phyloP scores from a whole-genome alignment of 2,888 invertebrate genomes.

The Abrostola triplasia region DNA sequence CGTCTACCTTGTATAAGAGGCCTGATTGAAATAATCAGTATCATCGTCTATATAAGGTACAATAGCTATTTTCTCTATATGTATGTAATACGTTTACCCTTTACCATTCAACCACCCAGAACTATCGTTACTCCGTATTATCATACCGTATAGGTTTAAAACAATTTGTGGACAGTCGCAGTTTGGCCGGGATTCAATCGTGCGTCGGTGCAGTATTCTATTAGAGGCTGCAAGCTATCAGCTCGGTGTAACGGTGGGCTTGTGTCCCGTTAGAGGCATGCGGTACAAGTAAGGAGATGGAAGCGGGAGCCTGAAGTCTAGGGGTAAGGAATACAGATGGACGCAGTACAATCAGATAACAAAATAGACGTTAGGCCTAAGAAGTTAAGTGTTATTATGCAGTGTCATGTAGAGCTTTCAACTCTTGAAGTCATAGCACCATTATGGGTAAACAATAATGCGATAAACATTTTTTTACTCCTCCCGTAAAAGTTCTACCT shows the following conservation, averaged over 20 bases:
- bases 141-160: slow-evolving; percentile 23
- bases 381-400: no score
- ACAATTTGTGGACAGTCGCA: slow-evolving; percentile 34
- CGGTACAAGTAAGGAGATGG: slow-evolving; percentile 14
- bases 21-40: no score
- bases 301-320: slow-evolving; percentile 11
- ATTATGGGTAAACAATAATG: no score
- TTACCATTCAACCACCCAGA: background rate
- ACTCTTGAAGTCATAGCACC: no score
- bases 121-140: slow-evolving; percentile 5
- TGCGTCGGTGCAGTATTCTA: slow-evolving; percentile 45
- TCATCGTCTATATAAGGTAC: no score
- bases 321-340: background rate
- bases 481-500: no score
- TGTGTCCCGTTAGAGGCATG: slow-evolving; percentile 37
- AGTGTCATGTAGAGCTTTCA: no score
- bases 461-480: no score
- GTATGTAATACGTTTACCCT: no score
- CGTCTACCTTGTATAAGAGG: no score
- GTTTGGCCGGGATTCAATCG: slow-evolving; percentile 39
- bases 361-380: no score
- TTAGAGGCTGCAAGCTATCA: slow-evolving; percentile 45
- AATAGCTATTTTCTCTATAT: no score
- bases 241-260: slow-evolving; percentile 43
- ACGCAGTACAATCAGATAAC: background rate